These are phyloP conservation scores for Metaphire vulgaris DNA, from an alignment of 1,140 invertebrate genomes.

Conservation along the genomic window DNA sequence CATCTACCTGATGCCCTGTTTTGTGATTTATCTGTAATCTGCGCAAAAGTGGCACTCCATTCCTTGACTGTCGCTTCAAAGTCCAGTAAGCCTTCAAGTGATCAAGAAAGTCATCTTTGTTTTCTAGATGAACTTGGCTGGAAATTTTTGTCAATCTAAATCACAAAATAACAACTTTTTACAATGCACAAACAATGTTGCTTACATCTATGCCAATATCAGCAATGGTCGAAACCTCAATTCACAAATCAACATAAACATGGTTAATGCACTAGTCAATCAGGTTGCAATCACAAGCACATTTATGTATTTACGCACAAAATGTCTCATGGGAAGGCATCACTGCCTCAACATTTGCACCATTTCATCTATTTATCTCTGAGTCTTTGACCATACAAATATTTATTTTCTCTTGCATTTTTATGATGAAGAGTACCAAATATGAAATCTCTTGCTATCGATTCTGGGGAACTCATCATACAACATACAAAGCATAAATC, in stretches of 20 bases:
- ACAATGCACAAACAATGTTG: not conserved
- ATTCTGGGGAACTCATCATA: no score
- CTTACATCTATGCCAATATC: not conserved
- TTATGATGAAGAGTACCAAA: no score
- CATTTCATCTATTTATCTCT: no score
- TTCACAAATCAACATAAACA: not conserved
- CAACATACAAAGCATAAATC: no score
- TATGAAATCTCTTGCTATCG: no score
- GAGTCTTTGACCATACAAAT: no score
- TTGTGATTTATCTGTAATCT: constrained; percentile 42
- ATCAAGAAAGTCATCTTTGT: constrained; percentile 80
- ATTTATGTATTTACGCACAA: no score
- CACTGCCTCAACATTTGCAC: no score
- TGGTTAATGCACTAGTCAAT: not conserved
- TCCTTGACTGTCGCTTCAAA: constrained; percentile 85
- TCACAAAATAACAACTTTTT: not conserved
- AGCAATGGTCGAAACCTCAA: not conserved
- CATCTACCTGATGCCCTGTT: not conserved
- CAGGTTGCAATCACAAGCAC: not conserved
- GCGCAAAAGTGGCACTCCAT: constrained; percentile 87
- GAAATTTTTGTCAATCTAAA: constrained; percentile 60
- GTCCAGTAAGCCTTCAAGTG: constrained; percentile 73
- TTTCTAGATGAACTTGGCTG: constrained; percentile 61
- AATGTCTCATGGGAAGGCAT: no score
- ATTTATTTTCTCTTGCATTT: no score